phyloP scores from a whole-genome alignment of 2,797 vertebrate species.

The Mormyrops boulengeri region DNA sequence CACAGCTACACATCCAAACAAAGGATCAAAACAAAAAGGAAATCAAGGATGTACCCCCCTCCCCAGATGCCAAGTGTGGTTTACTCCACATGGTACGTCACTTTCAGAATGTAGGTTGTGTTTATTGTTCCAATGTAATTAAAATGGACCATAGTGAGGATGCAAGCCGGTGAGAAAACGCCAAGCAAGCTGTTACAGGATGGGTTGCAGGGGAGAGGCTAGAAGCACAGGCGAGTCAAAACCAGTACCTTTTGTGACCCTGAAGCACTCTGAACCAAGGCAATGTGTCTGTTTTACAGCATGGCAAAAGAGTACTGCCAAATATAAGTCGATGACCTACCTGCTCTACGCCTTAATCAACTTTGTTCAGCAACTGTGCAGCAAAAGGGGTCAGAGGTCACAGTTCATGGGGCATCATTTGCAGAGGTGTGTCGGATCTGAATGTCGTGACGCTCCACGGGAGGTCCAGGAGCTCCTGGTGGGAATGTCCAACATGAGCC shows the following conservation, averaged over 20 bases:
- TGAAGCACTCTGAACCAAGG: not conserved
- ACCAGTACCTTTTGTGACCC: not conserved
- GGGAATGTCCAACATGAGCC: conserved; percentile 1
- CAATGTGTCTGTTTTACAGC: not conserved
- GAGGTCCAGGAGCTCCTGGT: conserved; percentile 19
- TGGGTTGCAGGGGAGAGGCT: not conserved
- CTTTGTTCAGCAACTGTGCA: conserved; percentile 10
- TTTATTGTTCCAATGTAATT: not conserved
- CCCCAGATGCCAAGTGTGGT: not conserved
- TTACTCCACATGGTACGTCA: not conserved
- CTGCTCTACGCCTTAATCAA: not conserved
- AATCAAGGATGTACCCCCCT: not conserved
- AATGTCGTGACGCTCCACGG: not conserved
- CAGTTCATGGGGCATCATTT: not conserved
- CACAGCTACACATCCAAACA: not conserved
- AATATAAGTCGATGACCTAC: not conserved
- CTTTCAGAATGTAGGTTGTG: not conserved
- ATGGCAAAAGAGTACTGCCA: not conserved
- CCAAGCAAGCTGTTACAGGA: not conserved
- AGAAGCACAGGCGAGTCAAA: not conserved
- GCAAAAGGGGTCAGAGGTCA: conserved; percentile 7
- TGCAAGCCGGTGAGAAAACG: not conserved
- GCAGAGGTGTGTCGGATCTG: conserved; percentile 2
- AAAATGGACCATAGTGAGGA: not conserved
- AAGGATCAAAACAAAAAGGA: not conserved